A percentile compares a stretch with the other conserved stretches of the same genome.
These are phyloP conservation scores for Anseranas semipalmata DNA, from an alignment of 2,113 vertebrate genomes.

Conservation along the genomic window DNA sequence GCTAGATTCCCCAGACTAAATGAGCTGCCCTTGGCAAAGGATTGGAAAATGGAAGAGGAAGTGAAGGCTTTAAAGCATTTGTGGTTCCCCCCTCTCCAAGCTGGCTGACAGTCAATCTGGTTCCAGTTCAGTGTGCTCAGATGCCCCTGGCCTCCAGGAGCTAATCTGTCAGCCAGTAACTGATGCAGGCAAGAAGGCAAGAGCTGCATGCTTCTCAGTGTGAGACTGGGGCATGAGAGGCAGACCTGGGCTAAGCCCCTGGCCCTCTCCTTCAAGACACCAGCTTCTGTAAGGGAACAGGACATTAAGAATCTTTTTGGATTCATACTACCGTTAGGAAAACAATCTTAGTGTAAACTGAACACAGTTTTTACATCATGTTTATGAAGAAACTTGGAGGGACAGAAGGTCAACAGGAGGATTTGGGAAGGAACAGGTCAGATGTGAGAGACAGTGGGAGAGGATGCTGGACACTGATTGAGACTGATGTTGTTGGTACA, in stretches of 20 bases:
- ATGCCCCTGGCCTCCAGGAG: constrained; percentile 9
- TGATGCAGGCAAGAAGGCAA: background rate
- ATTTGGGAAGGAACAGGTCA: background rate
- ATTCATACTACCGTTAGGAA: background rate
- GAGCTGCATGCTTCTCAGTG: background rate
- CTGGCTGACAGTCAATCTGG: background rate
- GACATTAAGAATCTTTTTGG: background rate
- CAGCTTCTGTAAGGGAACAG: background rate
- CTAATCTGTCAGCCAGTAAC: background rate
- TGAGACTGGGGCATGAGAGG: background rate
- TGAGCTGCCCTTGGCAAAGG: constrained; percentile 30
- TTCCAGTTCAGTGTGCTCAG: background rate
- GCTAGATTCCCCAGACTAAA: constrained; percentile 17
- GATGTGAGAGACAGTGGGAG: background rate
- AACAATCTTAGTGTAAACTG: background rate
- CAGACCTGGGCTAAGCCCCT: background rate
- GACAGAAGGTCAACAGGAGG: background rate
- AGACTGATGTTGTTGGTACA: background rate
- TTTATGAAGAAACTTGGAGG: background rate
- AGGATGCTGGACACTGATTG: background rate
- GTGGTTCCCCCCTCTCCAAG: background rate
- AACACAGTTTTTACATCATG: background rate
- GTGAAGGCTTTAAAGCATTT: constrained; percentile 9
- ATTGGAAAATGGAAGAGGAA: constrained; percentile 48
- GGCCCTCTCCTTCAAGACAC: background rate